A percentile compares a stretch with the other conserved stretches of the same genome.
These are phyloP conservation scores for Carassius carassius DNA, from an alignment of 2,113 vertebrate species.

Conservation along the genomic window DNA sequence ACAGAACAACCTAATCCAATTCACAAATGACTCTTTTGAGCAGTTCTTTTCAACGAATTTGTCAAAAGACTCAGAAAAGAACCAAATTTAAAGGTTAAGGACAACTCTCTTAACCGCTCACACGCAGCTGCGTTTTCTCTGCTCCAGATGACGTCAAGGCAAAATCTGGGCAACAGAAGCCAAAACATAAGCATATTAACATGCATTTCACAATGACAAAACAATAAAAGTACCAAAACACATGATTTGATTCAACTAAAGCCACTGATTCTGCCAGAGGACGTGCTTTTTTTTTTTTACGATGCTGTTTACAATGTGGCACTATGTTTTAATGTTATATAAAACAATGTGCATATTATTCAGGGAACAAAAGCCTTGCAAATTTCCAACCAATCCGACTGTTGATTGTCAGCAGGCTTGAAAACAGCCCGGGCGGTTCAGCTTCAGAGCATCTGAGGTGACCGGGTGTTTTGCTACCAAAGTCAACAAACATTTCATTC, in stretches of 20 bases:
- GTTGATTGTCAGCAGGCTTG: neutral
- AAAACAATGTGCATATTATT: neutral
- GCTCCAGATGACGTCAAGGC: constrained; percentile 35
- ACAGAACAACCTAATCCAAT: no score
- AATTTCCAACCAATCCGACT: neutral
- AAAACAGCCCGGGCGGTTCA: neutral
- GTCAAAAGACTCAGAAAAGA: neutral
- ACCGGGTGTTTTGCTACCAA: neutral
- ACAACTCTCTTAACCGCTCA: neutral
- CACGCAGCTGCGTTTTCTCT: constrained; percentile 20
- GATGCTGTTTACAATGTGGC: constrained; percentile 8
- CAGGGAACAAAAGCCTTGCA: constrained; percentile 5
- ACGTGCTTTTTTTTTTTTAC: constrained; percentile 9
- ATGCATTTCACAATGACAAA: neutral
- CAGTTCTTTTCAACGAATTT: neutral
- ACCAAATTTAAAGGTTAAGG: neutral
- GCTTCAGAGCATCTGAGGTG: constrained; percentile 17
- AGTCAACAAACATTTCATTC: constrained; percentile 40
- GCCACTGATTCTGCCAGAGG: neutral
- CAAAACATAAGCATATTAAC: constrained; percentile 14
- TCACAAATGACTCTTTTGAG: neutral
- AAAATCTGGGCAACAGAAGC: constrained; percentile 9
- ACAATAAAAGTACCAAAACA: constrained; percentile 1
- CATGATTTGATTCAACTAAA: neutral
- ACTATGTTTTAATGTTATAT: neutral